Evolutionary conservation across 2,113 vertebrate species (phyloP).

Genomic region (Coptodon rendalli): DNA sequence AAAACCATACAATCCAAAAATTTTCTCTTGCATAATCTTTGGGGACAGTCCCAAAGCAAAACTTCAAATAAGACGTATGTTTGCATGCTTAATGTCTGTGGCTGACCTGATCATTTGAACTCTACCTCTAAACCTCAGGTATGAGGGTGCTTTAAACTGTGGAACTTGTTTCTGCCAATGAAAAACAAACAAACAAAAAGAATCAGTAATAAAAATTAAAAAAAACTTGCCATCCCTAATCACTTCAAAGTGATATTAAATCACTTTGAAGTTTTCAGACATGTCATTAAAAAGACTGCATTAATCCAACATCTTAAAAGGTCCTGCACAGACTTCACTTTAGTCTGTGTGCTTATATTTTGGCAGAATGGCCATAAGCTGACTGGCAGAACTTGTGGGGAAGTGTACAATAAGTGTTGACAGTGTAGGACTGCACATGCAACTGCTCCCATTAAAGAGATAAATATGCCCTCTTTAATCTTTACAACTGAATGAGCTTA

Average conservation of each 20-base stretch:
- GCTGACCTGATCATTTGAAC: not conserved
- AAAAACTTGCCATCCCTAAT: not conserved
- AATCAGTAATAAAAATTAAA: not conserved
- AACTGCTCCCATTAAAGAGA: not conserved
- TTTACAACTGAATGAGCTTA: slow-evolving; percentile 7
- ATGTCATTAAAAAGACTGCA: not conserved
- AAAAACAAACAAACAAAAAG: not conserved
- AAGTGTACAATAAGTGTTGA: not conserved
- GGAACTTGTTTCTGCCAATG: not conserved
- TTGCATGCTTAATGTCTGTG: not conserved
- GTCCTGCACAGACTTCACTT: not conserved
- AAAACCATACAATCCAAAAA: not conserved
- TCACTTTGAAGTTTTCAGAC: not conserved
- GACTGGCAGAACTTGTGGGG: not conserved
- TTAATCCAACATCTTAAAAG: not conserved
- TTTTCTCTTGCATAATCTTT: not conserved
- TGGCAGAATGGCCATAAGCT: not conserved
- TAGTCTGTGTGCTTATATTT: not conserved
- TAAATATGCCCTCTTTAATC: not conserved
- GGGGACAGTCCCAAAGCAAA: not conserved
- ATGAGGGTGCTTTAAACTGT: not conserved
- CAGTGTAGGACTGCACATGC: not conserved
- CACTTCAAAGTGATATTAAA: not conserved
- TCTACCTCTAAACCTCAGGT: not conserved
- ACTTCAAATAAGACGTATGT: not conserved